Evolutionary conservation across 2,113 vertebrate genomes (phyloP), one percentile per base, ranked within the genome.

Genomic region (Halichoerus grypus): DNA sequence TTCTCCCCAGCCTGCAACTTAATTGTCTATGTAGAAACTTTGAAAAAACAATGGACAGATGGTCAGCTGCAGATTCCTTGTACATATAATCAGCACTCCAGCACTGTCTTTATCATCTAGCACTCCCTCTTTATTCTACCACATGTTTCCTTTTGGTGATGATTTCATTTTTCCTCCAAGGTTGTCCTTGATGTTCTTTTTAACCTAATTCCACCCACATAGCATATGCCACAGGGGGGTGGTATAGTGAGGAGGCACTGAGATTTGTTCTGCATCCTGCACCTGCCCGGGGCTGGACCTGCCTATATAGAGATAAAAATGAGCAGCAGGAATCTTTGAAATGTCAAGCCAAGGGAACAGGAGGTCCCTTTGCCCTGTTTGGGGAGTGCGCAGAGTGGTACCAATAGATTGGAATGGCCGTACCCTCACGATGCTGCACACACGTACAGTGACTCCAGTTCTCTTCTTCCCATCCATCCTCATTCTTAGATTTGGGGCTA

Each of bases 201-300:
- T 97, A 96, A 97, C 96, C 92, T 94, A 76, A 94, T 92, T 96
- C 92, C 69, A 83, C 94, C 96, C 97, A 97, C 95, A 26, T 63
- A 79, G 92, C 92, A 94, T 94, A 89, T 97, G 92, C 65, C 94
- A 46, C 42, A 19, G 42, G 19, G 26, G 13, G 26, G 39, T 87
- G 33, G 84, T 72, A 19, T 4, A 63, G 69, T 71, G 61, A 19
- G 87, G 74, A 97, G 80, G 39, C 1, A 2, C 74, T 80, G 90
- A 94, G 96, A 90, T 97, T 91, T 94, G 55, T 49, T 97, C 94
- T 76, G 80, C 61, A 76, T 95, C 80, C 93, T 80, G 90, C 95
- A 94, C 94, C 95, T 97, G 95, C 94, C 80, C 13, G 3, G 42
- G 80, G 61, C 67, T 90, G 83, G 95, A 93, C 95, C 36, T 91